A percentile compares a stretch with the other conserved stretches of the same genome.
These are phyloP conservation scores for Atlantisia rogersi DNA, from an alignment of 2,113 vertebrate genomes.

Conservation along the genomic window DNA sequence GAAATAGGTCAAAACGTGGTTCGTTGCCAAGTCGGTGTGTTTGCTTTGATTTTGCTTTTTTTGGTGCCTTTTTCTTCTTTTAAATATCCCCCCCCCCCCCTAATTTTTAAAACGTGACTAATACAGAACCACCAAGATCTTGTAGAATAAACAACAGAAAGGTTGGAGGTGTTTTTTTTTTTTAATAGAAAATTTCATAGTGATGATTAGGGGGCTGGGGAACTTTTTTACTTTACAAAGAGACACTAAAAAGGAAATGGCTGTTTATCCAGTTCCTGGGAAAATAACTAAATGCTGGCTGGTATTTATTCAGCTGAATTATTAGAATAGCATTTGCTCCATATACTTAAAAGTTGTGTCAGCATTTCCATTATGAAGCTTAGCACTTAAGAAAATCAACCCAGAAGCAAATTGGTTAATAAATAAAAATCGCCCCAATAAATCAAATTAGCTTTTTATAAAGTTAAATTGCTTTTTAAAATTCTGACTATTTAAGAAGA, in stretches of 20 bases:
- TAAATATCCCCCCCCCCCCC: too few relatives aligned
- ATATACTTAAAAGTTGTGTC: slow-evolving; percentile 36
- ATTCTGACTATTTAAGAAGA: not conserved
- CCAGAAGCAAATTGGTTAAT: slow-evolving; percentile 36
- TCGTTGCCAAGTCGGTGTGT: not conserved
- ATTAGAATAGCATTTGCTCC: slow-evolving; percentile 66
- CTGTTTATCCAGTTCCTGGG: slow-evolving; percentile 82
- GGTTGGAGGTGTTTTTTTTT: slow-evolving; percentile 8
- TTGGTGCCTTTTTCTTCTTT: too few relatives aligned
- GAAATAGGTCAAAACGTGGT: not conserved
- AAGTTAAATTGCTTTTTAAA: slow-evolving; percentile 19
- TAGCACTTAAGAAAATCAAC: slow-evolving; percentile 50
- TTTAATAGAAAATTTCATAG: slow-evolving; percentile 68
- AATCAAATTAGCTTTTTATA: slow-evolving; percentile 41
- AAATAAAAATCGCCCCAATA: slow-evolving; percentile 51
- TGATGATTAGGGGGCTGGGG: slow-evolving; percentile 60
- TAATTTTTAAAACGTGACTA: not conserved
- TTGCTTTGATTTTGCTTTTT: not conserved
- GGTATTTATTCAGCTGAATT: slow-evolving; percentile 84
- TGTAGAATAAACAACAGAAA: slow-evolving; percentile 47
- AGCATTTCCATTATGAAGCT: slow-evolving; percentile 63
- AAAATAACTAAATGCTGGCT: slow-evolving; percentile 78
- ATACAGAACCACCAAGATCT: slow-evolving; percentile 19
- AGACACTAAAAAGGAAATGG: slow-evolving; percentile 75
- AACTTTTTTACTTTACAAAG: slow-evolving; percentile 73